Evolutionary conservation across 1,140 invertebrate species (phyloP).

Genomic region (Bombus vancouverensis): DNA sequence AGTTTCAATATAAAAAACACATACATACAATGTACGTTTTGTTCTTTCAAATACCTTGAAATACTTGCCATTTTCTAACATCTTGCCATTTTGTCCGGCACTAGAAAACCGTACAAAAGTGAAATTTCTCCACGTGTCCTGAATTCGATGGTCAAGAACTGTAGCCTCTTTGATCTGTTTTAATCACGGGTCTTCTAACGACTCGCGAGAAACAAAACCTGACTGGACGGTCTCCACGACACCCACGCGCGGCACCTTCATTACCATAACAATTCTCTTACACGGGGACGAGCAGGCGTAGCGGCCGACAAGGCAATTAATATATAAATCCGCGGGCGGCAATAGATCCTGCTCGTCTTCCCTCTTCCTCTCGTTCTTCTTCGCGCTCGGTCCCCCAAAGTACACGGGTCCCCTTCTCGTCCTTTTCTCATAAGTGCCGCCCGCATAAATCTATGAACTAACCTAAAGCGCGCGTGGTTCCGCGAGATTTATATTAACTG

Average conservation of each 20-base stretch:
- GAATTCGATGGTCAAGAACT: neutral
- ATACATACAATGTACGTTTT: no score
- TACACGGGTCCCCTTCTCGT: constrained; percentile 11
- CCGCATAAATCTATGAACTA: constrained; percentile 64
- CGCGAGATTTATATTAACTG: constrained; percentile 55
- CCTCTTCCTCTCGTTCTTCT: constrained; percentile 9
- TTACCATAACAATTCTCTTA: constrained; percentile 33
- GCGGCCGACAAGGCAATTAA: constrained; percentile 62
- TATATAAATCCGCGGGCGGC: constrained; percentile 41
- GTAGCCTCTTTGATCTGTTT: neutral
- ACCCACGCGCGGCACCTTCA: constrained; percentile 4
- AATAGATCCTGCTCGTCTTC: constrained; percentile 19
- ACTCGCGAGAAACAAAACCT: neutral
- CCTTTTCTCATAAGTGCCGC: constrained; percentile 45
- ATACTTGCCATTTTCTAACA: no score
- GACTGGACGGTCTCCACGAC: neutral
- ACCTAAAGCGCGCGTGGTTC: constrained; percentile 31
- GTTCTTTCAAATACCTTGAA: no score
- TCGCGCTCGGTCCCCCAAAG: constrained; percentile 1
- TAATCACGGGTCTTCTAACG: constrained; percentile 1
- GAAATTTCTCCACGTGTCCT: neutral
- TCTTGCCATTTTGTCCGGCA: no score
- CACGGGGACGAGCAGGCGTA: neutral
- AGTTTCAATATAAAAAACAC: no score
- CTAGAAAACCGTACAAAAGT: neutral